These are phyloP conservation scores for Brachionus koreanus DNA, from an alignment of 1,140 invertebrate genomes.

Conservation along the genomic window DNA sequence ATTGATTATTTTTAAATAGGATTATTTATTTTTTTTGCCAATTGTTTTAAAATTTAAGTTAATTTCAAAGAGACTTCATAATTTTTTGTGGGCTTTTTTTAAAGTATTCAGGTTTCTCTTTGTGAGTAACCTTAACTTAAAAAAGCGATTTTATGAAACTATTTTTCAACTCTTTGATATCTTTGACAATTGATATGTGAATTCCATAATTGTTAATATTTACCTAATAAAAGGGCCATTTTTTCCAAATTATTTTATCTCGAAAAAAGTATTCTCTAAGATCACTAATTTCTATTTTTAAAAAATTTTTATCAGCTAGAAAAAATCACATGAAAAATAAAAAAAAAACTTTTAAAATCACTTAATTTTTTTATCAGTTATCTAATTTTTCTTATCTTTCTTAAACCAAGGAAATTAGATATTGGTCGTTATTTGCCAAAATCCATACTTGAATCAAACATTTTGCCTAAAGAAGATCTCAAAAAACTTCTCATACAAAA, in stretches of 20 bases:
- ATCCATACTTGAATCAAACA: slow-evolving; percentile 11
- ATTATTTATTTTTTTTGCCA: not conserved
- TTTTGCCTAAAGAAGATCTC: slow-evolving; percentile 1
- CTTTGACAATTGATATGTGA: not conserved
- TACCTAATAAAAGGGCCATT: not conserved
- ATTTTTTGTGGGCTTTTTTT: not conserved
- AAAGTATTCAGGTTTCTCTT: not conserved
- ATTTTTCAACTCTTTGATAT: not conserved
- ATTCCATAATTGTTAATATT: not conserved
- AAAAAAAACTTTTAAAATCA: too few species aligned
- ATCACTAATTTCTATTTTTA: too few species aligned
- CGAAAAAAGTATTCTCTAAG: too few species aligned
- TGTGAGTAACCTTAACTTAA: not conserved
- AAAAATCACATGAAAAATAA: too few species aligned
- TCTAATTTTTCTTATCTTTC: not conserved
- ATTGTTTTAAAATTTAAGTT: not conserved
- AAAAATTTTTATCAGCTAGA: too few species aligned
- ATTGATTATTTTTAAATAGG: not conserved
- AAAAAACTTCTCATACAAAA: slow-evolving; percentile 30
- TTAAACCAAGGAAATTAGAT: not conserved
- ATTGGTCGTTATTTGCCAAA: not conserved
- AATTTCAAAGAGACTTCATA: not conserved
- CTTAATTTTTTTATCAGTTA: not conserved
- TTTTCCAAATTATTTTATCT: too few species aligned
- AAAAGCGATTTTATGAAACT: not conserved